Evolutionary conservation across 2,113 vertebrate genomes (phyloP).

Genomic region (Xiphophorus maculatus): DNA sequence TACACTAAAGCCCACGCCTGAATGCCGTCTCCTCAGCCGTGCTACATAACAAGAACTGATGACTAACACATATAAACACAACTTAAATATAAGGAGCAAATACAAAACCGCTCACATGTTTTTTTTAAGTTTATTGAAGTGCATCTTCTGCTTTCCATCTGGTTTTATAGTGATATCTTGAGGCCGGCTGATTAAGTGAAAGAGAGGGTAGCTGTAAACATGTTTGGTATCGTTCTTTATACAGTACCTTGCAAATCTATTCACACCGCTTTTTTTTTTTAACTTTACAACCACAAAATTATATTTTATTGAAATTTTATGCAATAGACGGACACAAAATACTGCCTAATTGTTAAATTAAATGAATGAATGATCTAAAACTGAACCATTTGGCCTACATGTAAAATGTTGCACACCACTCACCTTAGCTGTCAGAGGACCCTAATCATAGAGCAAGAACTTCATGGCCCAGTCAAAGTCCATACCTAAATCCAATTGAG

Average conservation of each 20-base stretch:
- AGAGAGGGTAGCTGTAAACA: slow-evolving; percentile 3
- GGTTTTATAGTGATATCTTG: slow-evolving; percentile 10
- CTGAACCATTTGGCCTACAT: not conserved
- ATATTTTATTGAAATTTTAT: not conserved
- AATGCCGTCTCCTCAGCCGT: slow-evolving; percentile 21
- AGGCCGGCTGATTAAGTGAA: slow-evolving; percentile 20
- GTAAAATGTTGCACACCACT: too few species aligned
- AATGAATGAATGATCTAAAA: not conserved
- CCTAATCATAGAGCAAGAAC: too few species aligned
- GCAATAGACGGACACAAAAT: not conserved
- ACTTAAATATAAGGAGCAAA: slow-evolving; percentile 14
- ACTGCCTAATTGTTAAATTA: not conserved
- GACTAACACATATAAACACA: slow-evolving; percentile 34
- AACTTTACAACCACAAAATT: not conserved
- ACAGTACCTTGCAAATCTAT: not conserved
- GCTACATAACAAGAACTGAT: slow-evolving; percentile 21
- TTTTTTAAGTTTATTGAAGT: not conserved
- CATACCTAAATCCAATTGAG: too few species aligned
- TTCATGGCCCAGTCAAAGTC: too few species aligned
- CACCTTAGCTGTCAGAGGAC: too few species aligned
- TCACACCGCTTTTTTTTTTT: not conserved
- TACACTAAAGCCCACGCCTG: slow-evolving; percentile 4
- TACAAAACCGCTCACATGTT: slow-evolving; percentile 19
- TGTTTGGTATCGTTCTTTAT: not conserved
- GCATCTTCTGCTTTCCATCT: slow-evolving; percentile 2